These are phyloP conservation scores for Rapana venosa DNA, from an alignment of 2,888 invertebrate species.

Conservation along the genomic window DNA sequence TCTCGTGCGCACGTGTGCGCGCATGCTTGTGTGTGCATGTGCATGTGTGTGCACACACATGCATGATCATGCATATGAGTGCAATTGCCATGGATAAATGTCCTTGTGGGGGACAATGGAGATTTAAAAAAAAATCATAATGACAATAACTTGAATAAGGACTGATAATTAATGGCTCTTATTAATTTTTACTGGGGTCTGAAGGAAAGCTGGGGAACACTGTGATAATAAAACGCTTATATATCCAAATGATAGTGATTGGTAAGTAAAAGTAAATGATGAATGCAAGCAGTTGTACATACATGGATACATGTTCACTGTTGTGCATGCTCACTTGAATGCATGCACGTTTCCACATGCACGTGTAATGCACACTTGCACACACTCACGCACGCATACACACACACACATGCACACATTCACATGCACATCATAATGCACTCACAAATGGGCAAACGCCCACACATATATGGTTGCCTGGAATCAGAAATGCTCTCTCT, in stretches of 20 bases:
- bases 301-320: not conserved
- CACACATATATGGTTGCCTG: not conserved
- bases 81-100: not conserved
- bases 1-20: not conserved
- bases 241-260: too few species aligned
- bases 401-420: not conserved
- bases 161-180: too few species aligned
- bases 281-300: not conserved
- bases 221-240: too few species aligned
- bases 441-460: not conserved
- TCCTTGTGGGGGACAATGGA: too few species aligned
- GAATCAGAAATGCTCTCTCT: too few species aligned
- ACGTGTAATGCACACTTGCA: slow-evolving; percentile 8
- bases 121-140: too few species aligned
- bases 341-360: slow-evolving; percentile 1
- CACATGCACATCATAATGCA: slow-evolving; percentile 7
- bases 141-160: too few species aligned
- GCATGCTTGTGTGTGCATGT: not conserved
- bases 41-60: not conserved
- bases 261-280: too few species aligned
- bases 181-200: too few species aligned
- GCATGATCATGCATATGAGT: not conserved
- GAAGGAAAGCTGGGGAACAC: too few species aligned
- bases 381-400: not conserved
- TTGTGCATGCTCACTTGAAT: not conserved